Base-by-base conservation (phyloP, 2,888 invertebrate genomes). In the Drosophila helvetica region DNA sequence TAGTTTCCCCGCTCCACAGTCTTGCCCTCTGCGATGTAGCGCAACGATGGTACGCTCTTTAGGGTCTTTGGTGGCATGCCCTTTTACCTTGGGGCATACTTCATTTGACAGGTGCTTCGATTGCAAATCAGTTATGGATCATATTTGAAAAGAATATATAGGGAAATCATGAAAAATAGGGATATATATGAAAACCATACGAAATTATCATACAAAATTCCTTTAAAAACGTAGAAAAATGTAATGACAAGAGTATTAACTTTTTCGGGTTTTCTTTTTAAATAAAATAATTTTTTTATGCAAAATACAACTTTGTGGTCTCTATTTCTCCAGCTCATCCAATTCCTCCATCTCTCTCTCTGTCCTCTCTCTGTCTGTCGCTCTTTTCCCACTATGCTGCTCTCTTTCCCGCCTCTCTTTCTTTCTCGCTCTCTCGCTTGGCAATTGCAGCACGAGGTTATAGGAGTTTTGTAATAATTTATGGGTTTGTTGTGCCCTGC, bases 401-500 rank as follows among this genome's bases (percentile, higher is more conserved):
- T 55, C 48, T 50, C 42, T 67, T 15, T 18, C 4, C 8, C 27
- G n/a, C 46, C 15, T 9, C 46, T 50, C 42, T 67, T 15, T 18
- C 6, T 9, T 12, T 53, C 17, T 55, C 17, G 7, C n/a, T 55
- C 25, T 51, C 64, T 72, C 62, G 65, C 65, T 66, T 46, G 58
- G 58, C 75, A 79, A 76, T 78, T 70, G 76, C 82, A 63, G 51
- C 81, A 48, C 85, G 88, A 81, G 81, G 81, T 76, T 81, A 87
- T 68, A 6, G 55, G 54, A 25, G 63, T 81, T 75, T 81, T 87
- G 82, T 65, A 87, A 82, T 74, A 72, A 38, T 72, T 85, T 61
- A 73, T 85, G 79, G 57, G 66, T 78, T 78, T 80, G 65, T 74
- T 74, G 80, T 68, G 78, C 70, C 62, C 53, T 12, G 10, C 61